These are phyloP conservation scores for Lacerta agilis DNA, from an alignment of 2,797 vertebrate species.

Conservation along the genomic window DNA sequence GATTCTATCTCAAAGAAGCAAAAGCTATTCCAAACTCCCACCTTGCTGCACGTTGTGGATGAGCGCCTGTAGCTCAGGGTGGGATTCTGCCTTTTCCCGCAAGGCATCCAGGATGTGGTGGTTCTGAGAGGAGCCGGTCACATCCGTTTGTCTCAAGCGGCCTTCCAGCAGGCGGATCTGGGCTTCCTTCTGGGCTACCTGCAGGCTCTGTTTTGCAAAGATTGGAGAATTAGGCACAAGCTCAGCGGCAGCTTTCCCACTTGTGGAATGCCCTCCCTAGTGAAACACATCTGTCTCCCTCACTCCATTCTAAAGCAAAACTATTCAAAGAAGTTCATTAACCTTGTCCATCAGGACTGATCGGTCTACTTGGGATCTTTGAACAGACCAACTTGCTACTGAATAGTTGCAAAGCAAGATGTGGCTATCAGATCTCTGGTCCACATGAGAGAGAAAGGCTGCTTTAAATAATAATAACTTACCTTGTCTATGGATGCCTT, in stretches of 20 bases:
- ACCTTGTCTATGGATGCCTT: constrained; percentile 98
- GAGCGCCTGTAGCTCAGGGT: constrained; percentile 90
- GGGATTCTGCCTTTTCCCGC: constrained; percentile 90
- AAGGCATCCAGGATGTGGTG: constrained; percentile 92
- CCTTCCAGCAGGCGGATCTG: constrained; percentile 95
- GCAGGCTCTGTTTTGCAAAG: constrained; percentile 83
- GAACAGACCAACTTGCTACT: not conserved
- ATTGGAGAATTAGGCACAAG: rapidly evolving
- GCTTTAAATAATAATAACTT: not conserved
- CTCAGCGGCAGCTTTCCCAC: rapidly evolving
- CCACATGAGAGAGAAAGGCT: not conserved
- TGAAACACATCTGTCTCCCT: not conserved
- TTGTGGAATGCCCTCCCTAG: not conserved
- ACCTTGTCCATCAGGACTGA: not conserved
- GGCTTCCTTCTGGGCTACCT: constrained; percentile 94
- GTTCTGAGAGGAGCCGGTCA: constrained; percentile 88
- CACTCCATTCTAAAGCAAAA: not conserved
- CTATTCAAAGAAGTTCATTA: not conserved
- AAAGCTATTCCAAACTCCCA: constrained; percentile 48
- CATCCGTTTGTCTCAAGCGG: constrained; percentile 89
- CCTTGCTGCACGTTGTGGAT: constrained; percentile 91
- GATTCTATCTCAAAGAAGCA: not conserved
- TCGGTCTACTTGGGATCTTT: not conserved
- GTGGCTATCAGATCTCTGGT: not conserved
- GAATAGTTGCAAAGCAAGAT: not conserved